A percentile compares a stretch with the other conserved stretches of the same genome.
phyloP scores from a whole-genome alignment of 2,113 vertebrate species.

The Neotoma lepida region DNA sequence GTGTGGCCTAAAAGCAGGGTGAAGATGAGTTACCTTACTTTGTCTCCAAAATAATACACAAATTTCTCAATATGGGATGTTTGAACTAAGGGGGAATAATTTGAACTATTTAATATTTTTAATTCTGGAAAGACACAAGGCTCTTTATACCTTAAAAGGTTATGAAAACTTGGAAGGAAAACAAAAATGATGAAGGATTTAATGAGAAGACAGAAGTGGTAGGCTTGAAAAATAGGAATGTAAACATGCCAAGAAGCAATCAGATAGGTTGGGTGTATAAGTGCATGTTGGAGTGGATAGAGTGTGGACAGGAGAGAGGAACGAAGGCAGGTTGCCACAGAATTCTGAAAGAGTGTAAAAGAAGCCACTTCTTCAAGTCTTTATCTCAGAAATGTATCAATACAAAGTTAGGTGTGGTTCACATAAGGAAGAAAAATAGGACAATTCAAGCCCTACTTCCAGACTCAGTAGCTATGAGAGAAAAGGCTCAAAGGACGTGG shows the following conservation, averaged over 20 bases:
- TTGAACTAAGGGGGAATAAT: neutral
- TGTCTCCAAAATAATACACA: slow-evolving; percentile 1
- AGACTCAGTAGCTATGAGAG: neutral
- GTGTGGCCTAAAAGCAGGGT: neutral
- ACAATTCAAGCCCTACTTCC: slow-evolving; percentile 19
- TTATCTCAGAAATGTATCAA: slow-evolving; percentile 41
- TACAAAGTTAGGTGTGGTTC: slow-evolving; percentile 3
- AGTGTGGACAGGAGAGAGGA: neutral
- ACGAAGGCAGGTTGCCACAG: neutral
- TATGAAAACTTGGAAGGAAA: slow-evolving; percentile 35
- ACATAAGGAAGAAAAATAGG: slow-evolving; percentile 8
- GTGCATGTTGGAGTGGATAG: neutral
- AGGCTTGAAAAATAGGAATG: slow-evolving; percentile 25
- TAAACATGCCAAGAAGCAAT: slow-evolving; percentile 39
- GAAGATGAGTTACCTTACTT: slow-evolving; percentile 18
- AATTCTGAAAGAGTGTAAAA: slow-evolving; percentile 35
- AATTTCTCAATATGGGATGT: neutral
- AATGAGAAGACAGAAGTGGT: slow-evolving; percentile 41
- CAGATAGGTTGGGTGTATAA: neutral
- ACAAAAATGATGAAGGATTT: slow-evolving; percentile 60
- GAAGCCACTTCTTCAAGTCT: slow-evolving; percentile 46
- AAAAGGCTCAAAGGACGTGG: slow-evolving; percentile 50
- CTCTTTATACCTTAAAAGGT: slow-evolving; percentile 40
- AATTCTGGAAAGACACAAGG: slow-evolving; percentile 32
- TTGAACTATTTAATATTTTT: slow-evolving; percentile 32